A percentile compares a stretch with the other conserved stretches of the same genome.
These are phyloP conservation scores for Tetraneura akinire DNA, from an alignment of 1,140 invertebrate species.

Conservation along the genomic window DNA sequence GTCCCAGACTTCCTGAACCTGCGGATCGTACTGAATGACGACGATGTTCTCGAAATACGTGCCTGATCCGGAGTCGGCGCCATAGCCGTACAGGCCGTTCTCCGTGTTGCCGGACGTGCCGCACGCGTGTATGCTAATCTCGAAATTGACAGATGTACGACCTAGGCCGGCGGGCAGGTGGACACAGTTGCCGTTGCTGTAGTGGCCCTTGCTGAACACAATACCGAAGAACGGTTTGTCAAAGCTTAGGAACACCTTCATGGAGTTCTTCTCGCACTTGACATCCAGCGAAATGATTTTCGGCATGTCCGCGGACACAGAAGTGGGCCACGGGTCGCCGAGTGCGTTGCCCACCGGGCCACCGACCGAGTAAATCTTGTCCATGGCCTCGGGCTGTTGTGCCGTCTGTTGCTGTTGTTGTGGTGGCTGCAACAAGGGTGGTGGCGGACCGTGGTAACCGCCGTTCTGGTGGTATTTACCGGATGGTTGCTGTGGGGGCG, in stretches of 20 bases:
- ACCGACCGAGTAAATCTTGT: slow-evolving; percentile 60
- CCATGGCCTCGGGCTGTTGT: slow-evolving; percentile 65
- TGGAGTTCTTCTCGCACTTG: slow-evolving; percentile 90
- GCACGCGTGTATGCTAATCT: slow-evolving; percentile 86
- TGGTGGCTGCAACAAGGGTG: slow-evolving; percentile 59
- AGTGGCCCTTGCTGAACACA: slow-evolving; percentile 89
- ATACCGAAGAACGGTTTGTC: slow-evolving; percentile 94
- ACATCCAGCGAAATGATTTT: slow-evolving; percentile 89
- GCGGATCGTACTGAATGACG: slow-evolving; percentile 90
- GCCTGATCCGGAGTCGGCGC: slow-evolving; percentile 81
- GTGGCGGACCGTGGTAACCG: slow-evolving; percentile 62
- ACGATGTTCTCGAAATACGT: slow-evolving; percentile 95
- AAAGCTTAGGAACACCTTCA: slow-evolving; percentile 90
- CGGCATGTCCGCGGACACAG: slow-evolving; percentile 80
- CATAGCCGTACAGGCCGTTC: slow-evolving; percentile 80
- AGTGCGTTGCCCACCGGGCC: slow-evolving; percentile 53
- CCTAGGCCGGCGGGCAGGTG: slow-evolving; percentile 86
- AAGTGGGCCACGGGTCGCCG: slow-evolving; percentile 77
- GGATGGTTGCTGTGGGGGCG: slow-evolving; percentile 55
- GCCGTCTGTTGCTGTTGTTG: slow-evolving; percentile 55
- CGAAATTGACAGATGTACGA: slow-evolving; percentile 82
- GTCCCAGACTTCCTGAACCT: slow-evolving; percentile 96
- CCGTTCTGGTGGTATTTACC: slow-evolving; percentile 58
- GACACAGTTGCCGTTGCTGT: slow-evolving; percentile 88
- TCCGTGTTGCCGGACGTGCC: slow-evolving; percentile 89